Conservation (phyloP, 2,797 vertebrate genomes). For the Poliocrania exsul region DNA sequence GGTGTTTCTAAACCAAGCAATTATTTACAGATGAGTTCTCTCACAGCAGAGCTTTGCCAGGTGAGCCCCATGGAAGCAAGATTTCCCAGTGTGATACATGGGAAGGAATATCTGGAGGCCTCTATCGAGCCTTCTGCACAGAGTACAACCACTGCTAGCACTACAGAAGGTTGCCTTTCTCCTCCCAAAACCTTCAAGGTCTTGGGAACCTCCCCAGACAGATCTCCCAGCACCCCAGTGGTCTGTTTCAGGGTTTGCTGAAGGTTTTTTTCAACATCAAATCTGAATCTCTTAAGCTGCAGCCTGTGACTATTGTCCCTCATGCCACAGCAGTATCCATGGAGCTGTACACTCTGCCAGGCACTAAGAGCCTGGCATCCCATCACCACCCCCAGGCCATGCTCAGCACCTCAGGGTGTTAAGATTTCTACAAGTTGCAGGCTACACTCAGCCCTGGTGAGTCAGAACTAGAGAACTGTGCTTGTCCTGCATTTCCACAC, state of each 20-base stretch:
- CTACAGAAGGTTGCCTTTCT: background rate
- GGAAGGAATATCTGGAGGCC: background rate
- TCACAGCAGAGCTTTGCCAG: background rate
- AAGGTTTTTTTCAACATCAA: background rate
- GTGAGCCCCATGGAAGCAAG: background rate
- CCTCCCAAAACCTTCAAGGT: background rate
- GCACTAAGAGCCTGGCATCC: background rate
- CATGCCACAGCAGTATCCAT: background rate
- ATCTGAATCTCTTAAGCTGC: background rate
- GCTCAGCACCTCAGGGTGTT: background rate
- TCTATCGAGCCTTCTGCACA: background rate
- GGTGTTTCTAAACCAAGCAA: slow-evolving; percentile 86
- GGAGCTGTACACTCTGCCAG: background rate
- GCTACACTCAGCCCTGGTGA: background rate
- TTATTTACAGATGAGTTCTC: background rate
- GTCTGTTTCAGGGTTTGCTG: background rate
- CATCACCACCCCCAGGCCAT: background rate
- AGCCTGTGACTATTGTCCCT: background rate
- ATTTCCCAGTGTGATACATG: background rate
- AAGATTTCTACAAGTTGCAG: background rate
- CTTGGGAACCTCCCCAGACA: background rate
- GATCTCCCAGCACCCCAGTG: background rate
- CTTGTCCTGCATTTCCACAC: background rate
- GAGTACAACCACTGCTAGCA: background rate
- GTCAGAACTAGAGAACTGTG: background rate